These are phyloP conservation scores for Meteorus colon DNA, from an alignment of 2,888 invertebrate genomes.

Conservation along the genomic window DNA sequence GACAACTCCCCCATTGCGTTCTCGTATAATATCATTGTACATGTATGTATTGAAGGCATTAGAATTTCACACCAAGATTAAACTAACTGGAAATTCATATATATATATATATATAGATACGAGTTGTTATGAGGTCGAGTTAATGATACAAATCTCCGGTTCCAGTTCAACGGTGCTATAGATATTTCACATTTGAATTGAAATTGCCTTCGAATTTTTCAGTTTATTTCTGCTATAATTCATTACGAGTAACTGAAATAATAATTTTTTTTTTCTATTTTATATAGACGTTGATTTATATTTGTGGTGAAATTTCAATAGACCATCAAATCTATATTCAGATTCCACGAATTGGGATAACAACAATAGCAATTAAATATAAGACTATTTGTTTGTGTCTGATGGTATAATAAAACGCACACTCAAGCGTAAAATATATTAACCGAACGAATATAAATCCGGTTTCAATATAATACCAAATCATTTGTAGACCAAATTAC, in stretches of 20 bases:
- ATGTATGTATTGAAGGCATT: not conserved
- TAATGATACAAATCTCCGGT: slow-evolving; percentile 13
- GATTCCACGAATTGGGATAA: not conserved
- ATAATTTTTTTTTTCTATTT: not conserved
- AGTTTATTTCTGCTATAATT: not conserved
- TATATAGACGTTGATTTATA: not conserved
- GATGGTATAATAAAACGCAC: no score
- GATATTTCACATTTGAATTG: not conserved
- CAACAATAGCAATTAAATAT: not conserved
- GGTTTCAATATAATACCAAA: no score
- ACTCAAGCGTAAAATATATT: no score
- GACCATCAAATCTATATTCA: not conserved
- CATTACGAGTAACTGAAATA: not conserved
- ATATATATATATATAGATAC: not conserved
- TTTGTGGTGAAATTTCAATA: not conserved
- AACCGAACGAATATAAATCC: no score
- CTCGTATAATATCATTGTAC: slow-evolving; percentile 6
- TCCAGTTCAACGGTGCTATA: not conserved
- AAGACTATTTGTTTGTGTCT: not conserved
- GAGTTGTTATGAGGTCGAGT: not conserved
- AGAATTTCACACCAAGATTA: slow-evolving; percentile 1
- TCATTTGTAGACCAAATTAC: not conserved
- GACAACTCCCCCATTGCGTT: slow-evolving; percentile 36
- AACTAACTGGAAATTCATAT: not conserved
- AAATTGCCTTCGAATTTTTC: not conserved